phyloP scores from a whole-genome alignment of 2,113 vertebrate species.

The Chaetura pelagica region DNA sequence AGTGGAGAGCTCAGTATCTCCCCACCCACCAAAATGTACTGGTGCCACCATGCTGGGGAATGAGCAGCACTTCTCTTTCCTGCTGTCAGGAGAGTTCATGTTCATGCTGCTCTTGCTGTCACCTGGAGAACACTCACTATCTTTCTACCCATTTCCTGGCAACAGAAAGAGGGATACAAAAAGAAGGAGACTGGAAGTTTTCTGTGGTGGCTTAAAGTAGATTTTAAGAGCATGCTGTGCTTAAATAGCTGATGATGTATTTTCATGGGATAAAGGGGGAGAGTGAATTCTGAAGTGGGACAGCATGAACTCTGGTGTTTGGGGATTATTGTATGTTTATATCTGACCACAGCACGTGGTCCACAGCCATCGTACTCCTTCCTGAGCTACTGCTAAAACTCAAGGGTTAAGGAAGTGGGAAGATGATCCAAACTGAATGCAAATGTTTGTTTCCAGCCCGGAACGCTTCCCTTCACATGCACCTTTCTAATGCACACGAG shows the following conservation, averaged over 20 bases:
- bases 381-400: not conserved
- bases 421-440: not conserved
- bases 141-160: not conserved
- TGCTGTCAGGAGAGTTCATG: not conserved
- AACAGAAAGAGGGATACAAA: not conserved
- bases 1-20: not conserved
- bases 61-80: not conserved
- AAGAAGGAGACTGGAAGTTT: not conserved
- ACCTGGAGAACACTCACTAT: accelerated
- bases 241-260: not conserved
- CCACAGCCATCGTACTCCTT: not conserved
- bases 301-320: not conserved
- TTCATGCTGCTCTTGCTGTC: not conserved
- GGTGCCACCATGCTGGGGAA: not conserved
- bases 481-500: not conserved
- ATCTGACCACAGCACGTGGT: not conserved
- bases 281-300: not conserved
- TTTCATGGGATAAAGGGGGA: not conserved
- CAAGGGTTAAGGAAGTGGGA: not conserved
- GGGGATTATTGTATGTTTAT: not conserved
- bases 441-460: not conserved
- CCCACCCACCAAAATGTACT: not conserved
- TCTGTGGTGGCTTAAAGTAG: not conserved
- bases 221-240: not conserved
- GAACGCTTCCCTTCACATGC: not conserved